Evolutionary conservation across 1,140 invertebrate genomes (phyloP).

Genomic region (Harlomillsia oculata): DNA sequence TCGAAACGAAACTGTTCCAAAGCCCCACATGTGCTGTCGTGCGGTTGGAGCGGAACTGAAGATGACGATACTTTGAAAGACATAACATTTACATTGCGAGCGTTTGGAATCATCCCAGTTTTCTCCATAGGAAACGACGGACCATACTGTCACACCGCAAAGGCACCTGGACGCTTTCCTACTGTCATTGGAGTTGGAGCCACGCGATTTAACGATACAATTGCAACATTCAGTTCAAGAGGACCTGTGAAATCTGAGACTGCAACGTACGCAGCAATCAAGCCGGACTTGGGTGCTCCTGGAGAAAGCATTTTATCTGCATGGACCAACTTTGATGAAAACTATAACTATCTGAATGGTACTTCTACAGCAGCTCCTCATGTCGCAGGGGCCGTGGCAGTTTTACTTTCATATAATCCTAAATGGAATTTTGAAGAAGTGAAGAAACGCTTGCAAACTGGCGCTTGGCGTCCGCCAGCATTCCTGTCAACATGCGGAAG

Average conservation of each 20-base stretch:
- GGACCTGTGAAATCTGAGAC: neutral
- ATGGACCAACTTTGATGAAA: neutral
- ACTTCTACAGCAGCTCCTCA: slow-evolving; percentile 10
- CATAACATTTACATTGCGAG: neutral
- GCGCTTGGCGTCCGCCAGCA: too few species aligned
- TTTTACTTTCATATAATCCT: neutral
- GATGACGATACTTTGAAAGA: neutral
- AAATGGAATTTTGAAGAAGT: too few species aligned
- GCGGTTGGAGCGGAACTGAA: slow-evolving; percentile 12
- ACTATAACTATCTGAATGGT: slow-evolving; percentile 9
- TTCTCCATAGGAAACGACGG: slow-evolving; percentile 13
- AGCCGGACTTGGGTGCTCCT: slow-evolving; percentile 23
- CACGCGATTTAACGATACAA: neutral
- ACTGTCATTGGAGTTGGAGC: slow-evolving; percentile 10
- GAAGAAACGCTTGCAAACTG: too few species aligned
- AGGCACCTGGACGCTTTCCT: neutral
- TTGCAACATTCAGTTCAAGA: neutral
- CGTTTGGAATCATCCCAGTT: slow-evolving; percentile 14
- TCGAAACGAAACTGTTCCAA: slow-evolving; percentile 9
- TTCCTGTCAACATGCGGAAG: too few species aligned
- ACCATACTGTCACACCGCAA: neutral
- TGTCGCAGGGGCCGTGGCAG: slow-evolving; percentile 4
- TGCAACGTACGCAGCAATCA: neutral
- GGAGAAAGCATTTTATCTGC: slow-evolving; percentile 18
- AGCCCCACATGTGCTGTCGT: slow-evolving; percentile 15